phyloP scores from a whole-genome alignment of 1,140 invertebrate genomes.

The Camponotus floridanus region DNA sequence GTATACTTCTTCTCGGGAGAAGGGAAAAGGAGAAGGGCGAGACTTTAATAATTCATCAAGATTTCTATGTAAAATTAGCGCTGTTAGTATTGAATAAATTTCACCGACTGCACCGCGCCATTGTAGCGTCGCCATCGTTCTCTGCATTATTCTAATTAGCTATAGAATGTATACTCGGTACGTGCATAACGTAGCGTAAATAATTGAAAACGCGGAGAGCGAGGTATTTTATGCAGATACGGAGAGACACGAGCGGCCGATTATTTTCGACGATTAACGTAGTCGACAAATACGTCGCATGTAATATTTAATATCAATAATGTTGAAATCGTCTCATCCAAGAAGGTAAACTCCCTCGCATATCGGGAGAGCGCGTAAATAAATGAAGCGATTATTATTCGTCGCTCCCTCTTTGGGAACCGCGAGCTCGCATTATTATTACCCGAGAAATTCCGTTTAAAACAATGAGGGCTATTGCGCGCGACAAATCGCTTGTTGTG shows the following conservation, averaged over 20 bases:
- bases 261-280: constrained; percentile 54
- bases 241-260: neutral
- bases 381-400: constrained; percentile 45
- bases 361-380: constrained; percentile 8
- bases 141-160: constrained; percentile 62
- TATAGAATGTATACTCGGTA: constrained; percentile 48
- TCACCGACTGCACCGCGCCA: constrained; percentile 15
- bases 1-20: neutral
- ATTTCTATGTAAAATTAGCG: constrained; percentile 59
- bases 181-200: constrained; percentile 58
- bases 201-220: constrained; percentile 53
- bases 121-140: constrained; percentile 54
- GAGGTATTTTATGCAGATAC: constrained; percentile 48
- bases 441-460: neutral
- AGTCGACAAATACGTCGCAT: constrained; percentile 8
- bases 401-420: neutral
- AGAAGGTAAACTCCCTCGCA: neutral
- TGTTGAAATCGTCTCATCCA: constrained; percentile 6
- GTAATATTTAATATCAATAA: constrained; percentile 48
- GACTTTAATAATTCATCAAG: constrained; percentile 64
- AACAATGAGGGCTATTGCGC: constrained; percentile 15
- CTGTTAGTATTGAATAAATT: constrained; percentile 63
- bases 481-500: constrained; percentile 67
- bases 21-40: neutral
- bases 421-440: neutral